phyloP scores from a whole-genome alignment of 2,797 vertebrate genomes.

The Propithecus perrieri region DNA sequence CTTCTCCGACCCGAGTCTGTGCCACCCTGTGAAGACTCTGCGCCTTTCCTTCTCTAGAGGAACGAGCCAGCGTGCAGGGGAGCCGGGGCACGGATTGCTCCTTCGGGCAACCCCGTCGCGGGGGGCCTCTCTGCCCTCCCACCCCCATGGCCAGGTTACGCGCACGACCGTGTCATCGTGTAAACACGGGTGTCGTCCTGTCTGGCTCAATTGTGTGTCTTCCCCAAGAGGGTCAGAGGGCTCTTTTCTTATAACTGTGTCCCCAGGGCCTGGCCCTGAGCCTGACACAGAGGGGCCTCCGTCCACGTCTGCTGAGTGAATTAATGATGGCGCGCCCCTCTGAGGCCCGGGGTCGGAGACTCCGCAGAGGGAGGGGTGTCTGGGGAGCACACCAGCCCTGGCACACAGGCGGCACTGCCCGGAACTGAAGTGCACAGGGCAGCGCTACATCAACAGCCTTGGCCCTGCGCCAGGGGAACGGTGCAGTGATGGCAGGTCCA shows the following conservation, averaged over 20 bases:
- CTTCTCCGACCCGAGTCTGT: background rate
- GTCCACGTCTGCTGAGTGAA: rapidly evolving
- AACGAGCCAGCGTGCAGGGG: rapidly evolving
- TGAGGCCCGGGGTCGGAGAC: rapidly evolving
- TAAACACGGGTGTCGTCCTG: rapidly evolving
- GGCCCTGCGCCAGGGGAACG: rapidly evolving
- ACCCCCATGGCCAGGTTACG: background rate
- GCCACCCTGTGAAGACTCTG: background rate
- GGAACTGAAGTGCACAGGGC: rapidly evolving
- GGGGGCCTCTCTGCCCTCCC: background rate
- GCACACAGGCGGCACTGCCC: rapidly evolving
- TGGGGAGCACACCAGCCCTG: background rate
- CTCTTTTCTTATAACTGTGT: background rate
- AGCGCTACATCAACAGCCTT: rapidly evolving
- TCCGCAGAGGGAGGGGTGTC: background rate
- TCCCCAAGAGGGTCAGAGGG: background rate
- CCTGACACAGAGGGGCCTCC: rapidly evolving
- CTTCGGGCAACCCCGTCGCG: rapidly evolving
- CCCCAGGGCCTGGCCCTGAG: background rate
- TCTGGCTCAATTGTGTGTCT: too few relatives aligned
- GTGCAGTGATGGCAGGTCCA: background rate
- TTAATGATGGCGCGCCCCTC: background rate
- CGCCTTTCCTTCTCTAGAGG: background rate
- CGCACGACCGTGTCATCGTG: background rate
- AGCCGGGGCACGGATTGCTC: too few relatives aligned